These are phyloP conservation scores for Cylas formicarius DNA, from an alignment of 1,140 invertebrate species.

Conservation along the genomic window DNA sequence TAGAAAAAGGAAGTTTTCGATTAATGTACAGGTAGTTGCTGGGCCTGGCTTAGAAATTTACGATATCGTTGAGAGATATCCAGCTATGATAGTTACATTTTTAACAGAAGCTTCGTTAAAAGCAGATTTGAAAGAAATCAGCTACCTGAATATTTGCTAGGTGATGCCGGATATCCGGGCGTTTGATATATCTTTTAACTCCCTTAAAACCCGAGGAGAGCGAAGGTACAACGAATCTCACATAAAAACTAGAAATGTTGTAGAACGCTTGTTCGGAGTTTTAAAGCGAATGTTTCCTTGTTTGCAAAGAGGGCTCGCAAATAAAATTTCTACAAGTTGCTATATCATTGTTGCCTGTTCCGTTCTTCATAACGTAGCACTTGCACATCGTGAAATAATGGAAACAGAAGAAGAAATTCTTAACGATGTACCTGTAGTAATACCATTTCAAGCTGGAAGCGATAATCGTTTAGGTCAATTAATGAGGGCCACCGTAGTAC, in stretches of 20 bases:
- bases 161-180: conserved; percentile 17
- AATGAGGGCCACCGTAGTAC: no score
- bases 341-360: no score
- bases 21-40: conserved; percentile 38
- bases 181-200: conserved; percentile 27
- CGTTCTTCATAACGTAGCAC: no score
- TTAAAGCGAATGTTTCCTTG: no score
- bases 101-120: conserved; percentile 23
- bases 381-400: no score
- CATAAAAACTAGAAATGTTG: conserved; percentile 36
- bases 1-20: conserved; percentile 33
- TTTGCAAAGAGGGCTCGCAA: no score
- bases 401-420: no score
- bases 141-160: conserved; percentile 11
- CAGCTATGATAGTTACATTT: conserved; percentile 35
- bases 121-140: conserved; percentile 8
- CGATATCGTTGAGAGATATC: conserved; percentile 36
- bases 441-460: no score
- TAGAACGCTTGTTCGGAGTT: conserved; percentile 37
- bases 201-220: conserved; percentile 29
- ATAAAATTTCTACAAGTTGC: no score
- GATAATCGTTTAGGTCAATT: no score
- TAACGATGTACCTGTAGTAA: no score
- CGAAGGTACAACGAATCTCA: conserved; percentile 35
- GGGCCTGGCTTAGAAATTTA: conserved; percentile 30